These are phyloP conservation scores for Tetanocera ferruginea DNA, from an alignment of 2,888 invertebrate genomes.

Conservation along the genomic window DNA sequence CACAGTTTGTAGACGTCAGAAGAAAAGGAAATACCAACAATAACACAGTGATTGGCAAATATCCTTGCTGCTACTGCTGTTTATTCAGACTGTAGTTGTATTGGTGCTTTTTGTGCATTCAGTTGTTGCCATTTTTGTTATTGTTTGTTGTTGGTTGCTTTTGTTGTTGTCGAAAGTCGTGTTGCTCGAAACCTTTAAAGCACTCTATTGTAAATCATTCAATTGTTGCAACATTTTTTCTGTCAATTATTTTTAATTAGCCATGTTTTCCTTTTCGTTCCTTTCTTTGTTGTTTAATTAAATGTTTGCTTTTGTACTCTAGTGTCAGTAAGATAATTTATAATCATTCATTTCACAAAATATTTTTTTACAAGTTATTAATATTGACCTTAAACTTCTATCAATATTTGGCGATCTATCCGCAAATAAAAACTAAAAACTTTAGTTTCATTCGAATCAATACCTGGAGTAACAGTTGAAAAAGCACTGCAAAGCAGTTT, in stretches of 20 bases:
- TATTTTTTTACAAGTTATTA: neutral
- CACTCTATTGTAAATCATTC: constrained; percentile 18
- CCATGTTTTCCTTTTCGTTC: too few species aligned
- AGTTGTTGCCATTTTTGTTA: neutral
- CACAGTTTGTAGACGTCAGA: neutral
- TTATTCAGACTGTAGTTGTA: neutral
- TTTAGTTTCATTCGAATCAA: too few species aligned
- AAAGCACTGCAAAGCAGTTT: too few species aligned
- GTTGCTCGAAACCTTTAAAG: neutral
- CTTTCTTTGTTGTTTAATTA: too few species aligned
- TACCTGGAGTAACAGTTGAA: too few species aligned
- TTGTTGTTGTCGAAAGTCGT: neutral
- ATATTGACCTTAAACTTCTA: too few species aligned
- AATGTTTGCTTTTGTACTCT: neutral
- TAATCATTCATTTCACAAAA: neutral
- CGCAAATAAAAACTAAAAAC: too few species aligned
- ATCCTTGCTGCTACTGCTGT: constrained; percentile 5
- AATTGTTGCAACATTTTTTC: constrained; percentile 8
- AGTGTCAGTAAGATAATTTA: neutral
- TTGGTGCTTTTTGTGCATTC: neutral
- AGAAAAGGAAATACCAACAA: neutral
- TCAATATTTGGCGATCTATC: too few species aligned
- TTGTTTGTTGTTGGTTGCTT: neutral
- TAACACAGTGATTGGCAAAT: constrained; percentile 10
- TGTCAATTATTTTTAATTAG: constrained; percentile 26